Evolutionary conservation across 2,797 vertebrate species (phyloP), one percentile per base, ranked within the genome.

Genomic region (Cossypha niveicapilla): DNA sequence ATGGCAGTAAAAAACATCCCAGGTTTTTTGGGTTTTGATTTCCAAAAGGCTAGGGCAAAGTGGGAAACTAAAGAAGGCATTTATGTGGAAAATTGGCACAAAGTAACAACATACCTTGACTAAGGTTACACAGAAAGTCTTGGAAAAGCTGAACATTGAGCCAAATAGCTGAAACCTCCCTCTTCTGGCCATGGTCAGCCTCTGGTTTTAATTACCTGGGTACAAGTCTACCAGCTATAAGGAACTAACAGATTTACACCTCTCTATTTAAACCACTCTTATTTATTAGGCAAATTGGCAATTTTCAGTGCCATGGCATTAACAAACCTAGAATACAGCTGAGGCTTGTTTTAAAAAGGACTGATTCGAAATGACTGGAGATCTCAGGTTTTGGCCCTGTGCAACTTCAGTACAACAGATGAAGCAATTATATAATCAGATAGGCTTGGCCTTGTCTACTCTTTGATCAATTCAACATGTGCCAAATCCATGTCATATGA

Each of bases 401-500:
- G 47, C 12, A 90, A 42, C 62, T 51, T 24, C 1, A 1, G 30
- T 53, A 61, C 34, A 45, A 86, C 76, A 94, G 76, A 78, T 51
- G 60, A 92, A 91, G 54, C 47, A 72, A 53, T 68, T 81, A 56
- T 13, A 70, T 17, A 73, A 75, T 75, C 66, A 81, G 62, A 84
- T 88, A 60, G 66, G 34, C 56, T 94, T 93, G 74, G 66, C n/a
- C 63, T 86, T 81, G 12, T 66, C 60, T 61, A n/a, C 35, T 53
- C 21, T 80, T 77, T 81, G 66, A 93, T 95, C 54, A 83, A 24
- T 67, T 92, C 91, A 88, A 62, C 32, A 68, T 74, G 81, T 50
- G 57, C 58, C 51, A 86, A 94, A 61, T 53, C 41, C 47, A 39
- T 32, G 42, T 89, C 80, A 61, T 30, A 72, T 53, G 37, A 75